phyloP scores from a whole-genome alignment of 2,888 invertebrate genomes.

The Pristionchus maxplancki region DNA sequence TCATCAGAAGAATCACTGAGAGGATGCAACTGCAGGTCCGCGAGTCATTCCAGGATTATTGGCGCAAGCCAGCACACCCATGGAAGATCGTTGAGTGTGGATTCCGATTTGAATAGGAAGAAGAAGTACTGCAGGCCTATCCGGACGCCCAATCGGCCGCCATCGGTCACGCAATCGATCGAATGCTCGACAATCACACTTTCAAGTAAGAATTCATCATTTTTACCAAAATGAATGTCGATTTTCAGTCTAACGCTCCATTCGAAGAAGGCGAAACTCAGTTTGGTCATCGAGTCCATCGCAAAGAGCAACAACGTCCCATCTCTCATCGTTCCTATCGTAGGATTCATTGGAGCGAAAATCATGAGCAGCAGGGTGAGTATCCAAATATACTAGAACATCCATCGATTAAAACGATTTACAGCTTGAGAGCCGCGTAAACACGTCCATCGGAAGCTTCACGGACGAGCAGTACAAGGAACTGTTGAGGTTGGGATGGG shows the following conservation, averaged over 20 bases:
- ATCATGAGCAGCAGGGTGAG: neutral
- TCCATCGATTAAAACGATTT: too few relatives aligned
- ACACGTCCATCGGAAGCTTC: neutral
- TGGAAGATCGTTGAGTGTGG: neutral
- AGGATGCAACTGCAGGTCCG: slow-evolving; percentile 1
- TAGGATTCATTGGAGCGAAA: neutral
- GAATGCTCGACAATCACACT: slow-evolving; percentile 43
- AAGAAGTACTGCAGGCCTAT: neutral
- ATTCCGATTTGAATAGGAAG: neutral
- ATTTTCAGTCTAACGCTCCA: neutral
- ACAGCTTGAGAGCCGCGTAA: neutral
- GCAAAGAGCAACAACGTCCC: neutral
- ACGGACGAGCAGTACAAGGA: neutral
- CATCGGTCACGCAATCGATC: neutral
- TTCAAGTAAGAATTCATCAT: neutral
- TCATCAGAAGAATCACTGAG: slow-evolving; percentile 8
- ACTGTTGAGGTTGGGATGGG: neutral
- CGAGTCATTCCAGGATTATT: neutral
- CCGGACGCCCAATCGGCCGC: neutral
- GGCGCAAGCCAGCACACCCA: neutral
- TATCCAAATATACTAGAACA: too few relatives aligned
- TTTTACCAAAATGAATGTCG: neutral
- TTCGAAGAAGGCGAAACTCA: neutral
- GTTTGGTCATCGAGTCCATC: neutral
- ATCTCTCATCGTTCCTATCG: neutral